A percentile compares a stretch with the other conserved stretches of the same genome.
Conservation (phyloP, 1,140 invertebrate species). For the Heliconius himera region DNA sequence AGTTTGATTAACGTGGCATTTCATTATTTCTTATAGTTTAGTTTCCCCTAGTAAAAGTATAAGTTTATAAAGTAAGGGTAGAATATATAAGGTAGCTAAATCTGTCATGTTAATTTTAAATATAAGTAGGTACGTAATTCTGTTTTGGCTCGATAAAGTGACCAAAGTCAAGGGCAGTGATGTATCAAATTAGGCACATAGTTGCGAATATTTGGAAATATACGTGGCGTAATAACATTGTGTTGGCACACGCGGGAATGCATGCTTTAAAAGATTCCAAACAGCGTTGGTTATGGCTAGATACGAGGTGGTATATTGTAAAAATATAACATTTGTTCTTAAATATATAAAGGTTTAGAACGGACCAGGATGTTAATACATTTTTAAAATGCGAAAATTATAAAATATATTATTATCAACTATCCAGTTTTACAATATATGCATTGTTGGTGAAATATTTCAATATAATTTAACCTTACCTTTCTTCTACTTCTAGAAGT, state of each 20-base stretch:
- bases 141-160: constrained; percentile 25
- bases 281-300: constrained; percentile 22
- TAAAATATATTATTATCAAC: no score
- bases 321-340: background rate
- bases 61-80: no score
- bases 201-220: constrained; percentile 50
- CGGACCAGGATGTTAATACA: background rate
- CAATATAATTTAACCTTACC: constrained; percentile 52
- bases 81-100: no score
- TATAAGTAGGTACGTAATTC: background rate
- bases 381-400: background rate
- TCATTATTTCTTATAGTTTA: no score
- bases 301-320: no score
- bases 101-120: background rate
- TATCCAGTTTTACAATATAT: background rate
- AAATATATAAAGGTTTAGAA: background rate
- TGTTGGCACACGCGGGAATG: constrained; percentile 33
- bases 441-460: background rate
- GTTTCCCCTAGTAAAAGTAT: no score
- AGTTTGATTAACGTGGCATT: no score
- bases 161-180: constrained; percentile 38
- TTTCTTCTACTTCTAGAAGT: constrained; percentile 80
- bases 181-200: constrained; percentile 51
- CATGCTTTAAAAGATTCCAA: constrained; percentile 51
- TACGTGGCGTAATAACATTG: constrained; percentile 44